Evolutionary conservation across 2,888 invertebrate genomes (phyloP).

Genomic region (Tortricodes alternella): DNA sequence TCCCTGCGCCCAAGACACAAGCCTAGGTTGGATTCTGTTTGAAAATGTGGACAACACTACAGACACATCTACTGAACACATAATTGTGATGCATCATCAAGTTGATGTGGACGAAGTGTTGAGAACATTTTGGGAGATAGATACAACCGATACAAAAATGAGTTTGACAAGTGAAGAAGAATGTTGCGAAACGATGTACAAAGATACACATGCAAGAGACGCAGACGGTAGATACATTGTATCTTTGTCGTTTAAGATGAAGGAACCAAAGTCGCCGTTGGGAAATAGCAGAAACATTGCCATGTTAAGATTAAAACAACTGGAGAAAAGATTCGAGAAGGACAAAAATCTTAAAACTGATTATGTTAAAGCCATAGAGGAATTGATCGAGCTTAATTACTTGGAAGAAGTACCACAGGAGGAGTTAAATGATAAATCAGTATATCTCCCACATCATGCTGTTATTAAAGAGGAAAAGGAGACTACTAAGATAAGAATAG

Average conservation of each 20-base stretch:
- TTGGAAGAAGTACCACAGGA: background rate
- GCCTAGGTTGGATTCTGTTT: too few species aligned
- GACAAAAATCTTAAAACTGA: background rate
- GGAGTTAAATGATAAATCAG: background rate
- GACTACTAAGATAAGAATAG: background rate
- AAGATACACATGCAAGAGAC: background rate
- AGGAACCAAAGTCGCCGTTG: background rate
- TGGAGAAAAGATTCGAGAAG: background rate
- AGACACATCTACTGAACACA: too few species aligned
- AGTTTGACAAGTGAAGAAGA: background rate
- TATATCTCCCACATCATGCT: background rate
- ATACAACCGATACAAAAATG: conserved; percentile 1
- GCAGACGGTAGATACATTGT: conserved; percentile 2
- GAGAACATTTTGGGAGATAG: conserved; percentile 32
- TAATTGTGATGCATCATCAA: conserved; percentile 7
- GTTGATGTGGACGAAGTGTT: background rate
- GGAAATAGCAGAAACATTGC: conserved; percentile 19
- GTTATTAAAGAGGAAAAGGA: background rate
- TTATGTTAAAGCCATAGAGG: background rate
- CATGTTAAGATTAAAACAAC: background rate
- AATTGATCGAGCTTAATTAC: background rate
- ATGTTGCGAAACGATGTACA: background rate
- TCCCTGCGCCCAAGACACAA: background rate
- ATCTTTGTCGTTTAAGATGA: background rate
- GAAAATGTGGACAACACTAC: too few species aligned